A percentile compares a stretch with the other conserved stretches of the same genome.
Evolutionary conservation across 1,140 invertebrate genomes (phyloP).

Genomic region (Drosophila mayri): DNA sequence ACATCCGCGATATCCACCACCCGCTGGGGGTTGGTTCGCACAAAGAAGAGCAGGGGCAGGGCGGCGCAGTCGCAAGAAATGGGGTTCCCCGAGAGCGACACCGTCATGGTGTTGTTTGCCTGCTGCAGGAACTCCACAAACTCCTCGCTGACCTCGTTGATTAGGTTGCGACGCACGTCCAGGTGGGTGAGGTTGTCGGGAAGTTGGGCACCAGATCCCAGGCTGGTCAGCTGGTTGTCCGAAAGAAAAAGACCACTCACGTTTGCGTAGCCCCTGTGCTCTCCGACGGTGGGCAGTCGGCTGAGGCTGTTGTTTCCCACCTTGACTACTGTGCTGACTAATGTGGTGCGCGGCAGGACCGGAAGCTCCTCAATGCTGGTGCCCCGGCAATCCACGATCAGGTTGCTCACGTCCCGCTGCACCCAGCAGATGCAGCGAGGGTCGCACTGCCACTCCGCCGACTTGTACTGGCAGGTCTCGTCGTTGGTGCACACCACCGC

Average conservation of each 20-base stretch:
- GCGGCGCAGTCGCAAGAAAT: conserved; percentile 88
- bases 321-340: conserved; percentile 84
- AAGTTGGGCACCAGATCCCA: conserved; percentile 70
- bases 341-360: conserved; percentile 57
- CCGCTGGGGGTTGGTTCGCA: conserved; percentile 85
- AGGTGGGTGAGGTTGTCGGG: conserved; percentile 82
- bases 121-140: conserved; percentile 80
- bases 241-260: conserved; percentile 85
- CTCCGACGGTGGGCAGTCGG: conserved; percentile 75
- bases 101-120: conserved; percentile 59
- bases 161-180: conserved; percentile 86
- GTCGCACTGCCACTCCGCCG: conserved; percentile 84
- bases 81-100: conserved; percentile 87
- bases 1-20: conserved; percentile 82
- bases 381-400: conserved; percentile 86
- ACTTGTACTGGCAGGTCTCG: conserved; percentile 70
- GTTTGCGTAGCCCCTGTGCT: conserved; percentile 79
- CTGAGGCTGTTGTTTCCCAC: conserved; percentile 85
- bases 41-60: conserved; percentile 86
- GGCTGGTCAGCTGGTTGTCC: conserved; percentile 86
- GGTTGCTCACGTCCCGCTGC: conserved; percentile 76
- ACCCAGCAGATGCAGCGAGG: conserved; percentile 85
- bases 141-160: conserved; percentile 82
- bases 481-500: conserved; percentile 84
- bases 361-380: conserved; percentile 76